Evolutionary conservation across 2,113 vertebrate genomes (phyloP).

Genomic region (Anoplopoma fimbria): DNA sequence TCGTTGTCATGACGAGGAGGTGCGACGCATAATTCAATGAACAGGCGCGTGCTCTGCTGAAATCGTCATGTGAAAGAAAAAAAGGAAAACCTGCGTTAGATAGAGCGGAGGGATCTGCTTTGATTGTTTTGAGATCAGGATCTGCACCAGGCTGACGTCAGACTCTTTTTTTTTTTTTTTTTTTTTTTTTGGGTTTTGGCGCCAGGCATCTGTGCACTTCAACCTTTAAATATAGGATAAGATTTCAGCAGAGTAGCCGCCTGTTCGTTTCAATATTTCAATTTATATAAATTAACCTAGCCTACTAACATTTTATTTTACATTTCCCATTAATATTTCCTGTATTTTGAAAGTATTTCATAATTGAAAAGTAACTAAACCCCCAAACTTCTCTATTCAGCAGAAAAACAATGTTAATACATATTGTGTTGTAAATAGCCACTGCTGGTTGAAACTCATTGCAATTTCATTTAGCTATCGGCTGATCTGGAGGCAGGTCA

Average conservation of each 20-base stretch:
- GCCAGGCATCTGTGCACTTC: neutral
- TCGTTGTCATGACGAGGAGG: slow-evolving; percentile 72
- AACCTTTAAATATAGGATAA: neutral
- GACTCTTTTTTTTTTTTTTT: slow-evolving; percentile 3
- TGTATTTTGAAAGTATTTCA: neutral
- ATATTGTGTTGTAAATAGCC: neutral
- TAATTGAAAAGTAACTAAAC: neutral
- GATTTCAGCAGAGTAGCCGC: neutral
- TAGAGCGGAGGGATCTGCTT: slow-evolving; percentile 10
- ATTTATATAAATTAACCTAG: neutral
- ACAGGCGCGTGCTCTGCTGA: slow-evolving; percentile 14
- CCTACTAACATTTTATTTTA: neutral
- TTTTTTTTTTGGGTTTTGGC: slow-evolving; percentile 29
- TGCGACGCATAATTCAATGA: slow-evolving; percentile 56
- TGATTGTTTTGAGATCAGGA: slow-evolving; percentile 52
- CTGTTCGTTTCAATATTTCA: neutral
- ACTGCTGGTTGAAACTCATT: neutral
- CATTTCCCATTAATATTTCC: neutral
- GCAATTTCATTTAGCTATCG: neutral
- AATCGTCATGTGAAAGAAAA: slow-evolving; percentile 13
- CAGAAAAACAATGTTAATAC: too few relatives aligned
- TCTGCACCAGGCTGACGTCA: slow-evolving; percentile 71
- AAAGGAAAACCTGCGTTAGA: neutral
- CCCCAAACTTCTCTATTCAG: neutral
- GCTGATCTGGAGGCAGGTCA: neutral